These are phyloP conservation scores for Holothuria scabra DNA, from an alignment of 53 echinoderm and acorn worm species.

Conservation along the genomic window DNA sequence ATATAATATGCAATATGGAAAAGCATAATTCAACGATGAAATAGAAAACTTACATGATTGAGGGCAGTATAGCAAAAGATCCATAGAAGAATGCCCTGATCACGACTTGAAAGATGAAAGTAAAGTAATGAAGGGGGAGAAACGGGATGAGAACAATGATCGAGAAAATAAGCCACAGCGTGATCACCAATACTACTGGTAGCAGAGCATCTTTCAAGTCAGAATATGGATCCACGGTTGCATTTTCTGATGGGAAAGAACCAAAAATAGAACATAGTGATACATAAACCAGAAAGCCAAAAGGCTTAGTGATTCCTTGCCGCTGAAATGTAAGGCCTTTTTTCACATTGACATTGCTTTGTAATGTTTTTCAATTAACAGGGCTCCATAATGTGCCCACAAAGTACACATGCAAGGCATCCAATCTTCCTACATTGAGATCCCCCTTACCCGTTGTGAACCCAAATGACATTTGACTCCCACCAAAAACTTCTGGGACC, in stretches of 20 bases:
- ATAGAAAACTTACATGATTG: slow-evolving; percentile 77
- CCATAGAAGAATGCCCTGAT: slow-evolving; percentile 86
- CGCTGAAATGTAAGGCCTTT: too few species aligned
- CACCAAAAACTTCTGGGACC: too few species aligned
- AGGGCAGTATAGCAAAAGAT: slow-evolving; percentile 53
- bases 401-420: too few species aligned
- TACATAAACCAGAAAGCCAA: too few species aligned
- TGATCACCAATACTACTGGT: slow-evolving; percentile 63
- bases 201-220: slow-evolving; percentile 76
- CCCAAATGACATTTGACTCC: too few species aligned
- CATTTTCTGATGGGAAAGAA: slow-evolving; percentile 1
- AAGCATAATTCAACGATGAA: background rate
- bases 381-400: too few species aligned
- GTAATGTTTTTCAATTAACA: too few species aligned
- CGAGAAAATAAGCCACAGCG: slow-evolving; percentile 71
- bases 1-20: background rate
- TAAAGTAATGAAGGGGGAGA: slow-evolving; percentile 75
- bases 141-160: slow-evolving; percentile 66
- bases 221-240: slow-evolving; percentile 62
- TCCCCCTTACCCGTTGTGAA: background rate
- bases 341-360: too few species aligned
- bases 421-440: too few species aligned
- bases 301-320: too few species aligned
- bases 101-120: slow-evolving; percentile 80
- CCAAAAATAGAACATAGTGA: too few species aligned